These are phyloP conservation scores for Todus mexicanus DNA, from an alignment of 2,797 vertebrate genomes.

Conservation along the genomic window DNA sequence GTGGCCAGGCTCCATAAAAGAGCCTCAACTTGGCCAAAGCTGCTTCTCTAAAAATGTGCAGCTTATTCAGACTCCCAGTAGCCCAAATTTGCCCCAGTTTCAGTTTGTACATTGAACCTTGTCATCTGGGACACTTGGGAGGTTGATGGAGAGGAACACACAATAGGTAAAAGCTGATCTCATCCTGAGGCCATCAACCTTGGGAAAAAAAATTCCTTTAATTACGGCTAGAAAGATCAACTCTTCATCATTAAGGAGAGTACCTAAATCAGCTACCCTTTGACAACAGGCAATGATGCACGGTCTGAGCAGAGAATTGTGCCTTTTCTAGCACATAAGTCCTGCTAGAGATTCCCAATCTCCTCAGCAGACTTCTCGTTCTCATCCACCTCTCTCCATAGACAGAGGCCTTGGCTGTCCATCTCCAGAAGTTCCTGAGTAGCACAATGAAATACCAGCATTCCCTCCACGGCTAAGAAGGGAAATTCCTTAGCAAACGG, in stretches of 20 bases:
- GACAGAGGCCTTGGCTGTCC: background rate
- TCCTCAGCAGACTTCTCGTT: background rate
- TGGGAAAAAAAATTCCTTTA: background rate
- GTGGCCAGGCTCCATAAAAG: background rate
- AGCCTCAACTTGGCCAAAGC: background rate
- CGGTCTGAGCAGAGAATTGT: background rate
- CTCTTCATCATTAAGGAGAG: background rate
- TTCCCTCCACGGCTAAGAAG: background rate
- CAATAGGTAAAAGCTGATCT: background rate
- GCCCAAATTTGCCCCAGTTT: background rate
- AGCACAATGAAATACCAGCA: background rate
- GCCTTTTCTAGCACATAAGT: background rate
- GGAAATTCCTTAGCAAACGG: background rate
- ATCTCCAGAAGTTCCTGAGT: background rate
- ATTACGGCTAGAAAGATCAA: background rate
- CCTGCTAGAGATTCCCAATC: background rate
- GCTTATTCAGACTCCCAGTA: background rate
- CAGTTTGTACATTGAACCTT: background rate
- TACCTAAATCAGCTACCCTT: background rate
- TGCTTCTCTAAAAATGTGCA: background rate
- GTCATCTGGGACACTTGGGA: background rate
- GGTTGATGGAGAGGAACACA: background rate
- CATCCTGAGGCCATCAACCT: background rate
- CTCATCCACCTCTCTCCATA: background rate
- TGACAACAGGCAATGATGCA: background rate